Percentiles rank a stretch among this genome's conserved stretches.
Evolutionary conservation across 2,797 vertebrate genomes (phyloP).

Genomic region (Notolepis coatsorum): DNA sequence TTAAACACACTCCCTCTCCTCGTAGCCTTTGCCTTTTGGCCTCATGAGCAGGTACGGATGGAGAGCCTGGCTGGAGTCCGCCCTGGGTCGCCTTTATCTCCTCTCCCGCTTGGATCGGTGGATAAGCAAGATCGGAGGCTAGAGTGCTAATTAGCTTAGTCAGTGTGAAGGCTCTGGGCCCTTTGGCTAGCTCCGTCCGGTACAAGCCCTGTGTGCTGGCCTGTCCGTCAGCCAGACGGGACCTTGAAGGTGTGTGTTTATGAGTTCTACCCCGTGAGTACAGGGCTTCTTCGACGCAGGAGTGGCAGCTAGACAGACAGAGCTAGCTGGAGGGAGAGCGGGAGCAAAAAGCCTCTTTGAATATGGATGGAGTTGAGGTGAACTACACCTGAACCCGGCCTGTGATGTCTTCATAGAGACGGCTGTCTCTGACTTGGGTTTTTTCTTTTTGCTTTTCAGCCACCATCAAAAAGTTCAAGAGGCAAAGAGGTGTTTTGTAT

Average conservation of each 20-base stretch:
- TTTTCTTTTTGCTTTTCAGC: constrained; percentile 81
- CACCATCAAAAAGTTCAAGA: constrained; percentile 86
- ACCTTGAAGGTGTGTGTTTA: constrained; percentile 59
- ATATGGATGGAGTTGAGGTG: constrained; percentile 80
- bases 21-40: constrained; percentile 37
- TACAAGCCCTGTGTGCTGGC: constrained; percentile 29
- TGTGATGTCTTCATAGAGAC: constrained; percentile 82
- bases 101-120: constrained; percentile 38
- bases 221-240: constrained; percentile 33
- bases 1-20: constrained; percentile 54
- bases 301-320: constrained; percentile 52
- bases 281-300: constrained; percentile 41
- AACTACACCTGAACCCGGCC: constrained; percentile 84
- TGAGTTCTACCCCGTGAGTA: constrained; percentile 47
- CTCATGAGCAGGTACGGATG: constrained; percentile 38
- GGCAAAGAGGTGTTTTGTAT: constrained; percentile 83
- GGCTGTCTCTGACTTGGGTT: constrained; percentile 78
- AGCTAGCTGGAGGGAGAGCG: constrained; percentile 59
- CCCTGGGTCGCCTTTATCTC: constrained; percentile 45
- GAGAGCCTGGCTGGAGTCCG: constrained; percentile 27
- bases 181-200: constrained; percentile 39
- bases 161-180: constrained; percentile 30
- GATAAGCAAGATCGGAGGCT: constrained; percentile 44
- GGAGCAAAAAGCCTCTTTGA: constrained; percentile 62
- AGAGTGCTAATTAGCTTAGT: constrained; percentile 51